Base-by-base conservation (phyloP, 1,140 invertebrate genomes). In the Brachionus paranguensis region DNA sequence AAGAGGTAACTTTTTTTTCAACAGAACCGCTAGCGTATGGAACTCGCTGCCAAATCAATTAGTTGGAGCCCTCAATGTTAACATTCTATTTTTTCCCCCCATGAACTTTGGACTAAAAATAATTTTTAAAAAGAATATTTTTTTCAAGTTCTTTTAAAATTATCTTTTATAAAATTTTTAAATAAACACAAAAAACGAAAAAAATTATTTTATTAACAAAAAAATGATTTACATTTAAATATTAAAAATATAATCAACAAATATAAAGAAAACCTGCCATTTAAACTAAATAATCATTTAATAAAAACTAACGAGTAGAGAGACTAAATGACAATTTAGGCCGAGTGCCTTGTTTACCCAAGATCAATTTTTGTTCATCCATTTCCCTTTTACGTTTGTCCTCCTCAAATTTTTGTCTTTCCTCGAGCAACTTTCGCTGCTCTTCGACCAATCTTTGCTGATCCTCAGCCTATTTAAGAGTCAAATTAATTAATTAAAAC, bases 331-430 rank as follows among this genome's bases (percentile, higher is more conserved):
- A 97, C 85, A 97, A 91, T 91, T 96, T 96, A 78, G 96, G 96
- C 89, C 96, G 92, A 84, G 95, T 96, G 91, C 97, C 97, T 89
- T 96, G 96, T 92, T 97, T 98, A 86, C 96, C 96, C 86, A 97
- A 91, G 86, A 98, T 97, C 89, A 95, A 94, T 90, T 96, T 96
- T 90, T 98, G 96, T 90, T 97, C 96, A 89, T 96, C 94, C 90
- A 96, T 96, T 70, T 94, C 91, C 86, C 94, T 92, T 86, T 94
- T 95, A 87, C 96, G 95, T 88, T 96, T 94, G 89, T 97, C 95
- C 89, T 95, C 95, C 88, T 94, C 93, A 90, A 97, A 91, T 87
- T 93, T 93, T 89, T 96, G 95, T 86, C 94, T 93, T 88, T 97
- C 95, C 91, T 98, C 96, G 87, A 97, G 94, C 92, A 97, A 96